Base-by-base conservation (phyloP, 2,113 vertebrate genomes). In the Tetrax tetrax region DNA sequence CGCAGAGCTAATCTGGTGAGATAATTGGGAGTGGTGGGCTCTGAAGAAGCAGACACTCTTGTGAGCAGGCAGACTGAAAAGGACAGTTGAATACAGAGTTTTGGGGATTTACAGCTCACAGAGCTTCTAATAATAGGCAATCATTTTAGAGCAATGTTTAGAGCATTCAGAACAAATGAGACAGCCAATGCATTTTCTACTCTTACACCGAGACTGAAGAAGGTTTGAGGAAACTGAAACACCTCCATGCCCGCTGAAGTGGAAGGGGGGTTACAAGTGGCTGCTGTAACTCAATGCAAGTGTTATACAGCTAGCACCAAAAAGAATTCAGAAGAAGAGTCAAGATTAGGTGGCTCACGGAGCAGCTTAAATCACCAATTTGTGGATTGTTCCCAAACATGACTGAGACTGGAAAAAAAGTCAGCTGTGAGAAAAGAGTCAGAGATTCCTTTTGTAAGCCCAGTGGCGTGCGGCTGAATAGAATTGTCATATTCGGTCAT, bases 161-260 rank as follows among this genome's bases (percentile, higher is more conserved):
- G 69, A 79, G 70, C 15, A 33, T 35, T 43, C 27, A 60, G 70
- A 64, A 90, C 33, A 68, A 53, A 51, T 24, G 35, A 82, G 74
- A 54, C 37, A 74, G 47, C 7, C 1, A 1, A 12, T 22, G 70
- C 6, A 38, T 84, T 61, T 76, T 80, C 35, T 82, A 85, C 59
- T 77, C 50, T 48, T 31, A 57, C 0, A 5, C 45, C 37, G 75
- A 65, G 63, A 81, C 0, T 83, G 78, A 50, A 76, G 90, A 79
- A 79, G 16, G 41, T 83, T 47, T 69, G 93, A 92, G 64, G 86
- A 89, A 89, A 60, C 64, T 70, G 64, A 70, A 95, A 91, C 72
- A 90, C 13, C 68, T 90, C 51, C 59, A 59, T 9, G 72, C 14
- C 5, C 3, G 0, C 27, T 38, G 65, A 93, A 60, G 82, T 75